phyloP scores from a whole-genome alignment of 2,888 invertebrate species.

The Drosophila neoperkinsi region DNA sequence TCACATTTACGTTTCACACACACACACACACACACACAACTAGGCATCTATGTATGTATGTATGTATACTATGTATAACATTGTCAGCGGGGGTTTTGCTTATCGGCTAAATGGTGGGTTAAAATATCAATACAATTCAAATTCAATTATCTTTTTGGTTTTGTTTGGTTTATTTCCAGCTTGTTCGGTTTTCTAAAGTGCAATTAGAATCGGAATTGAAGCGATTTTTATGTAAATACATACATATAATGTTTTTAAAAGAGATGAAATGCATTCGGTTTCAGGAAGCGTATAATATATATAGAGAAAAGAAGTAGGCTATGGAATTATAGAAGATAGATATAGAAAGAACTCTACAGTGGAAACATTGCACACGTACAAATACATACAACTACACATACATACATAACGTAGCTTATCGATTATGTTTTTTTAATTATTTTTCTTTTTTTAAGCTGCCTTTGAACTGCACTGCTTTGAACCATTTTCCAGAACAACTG shows the following conservation, averaged over 20 bases:
- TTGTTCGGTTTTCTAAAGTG: slow-evolving; percentile 1
- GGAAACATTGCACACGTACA: neutral
- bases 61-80: slow-evolving; percentile 11
- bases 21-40: neutral
- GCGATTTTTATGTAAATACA: neutral
- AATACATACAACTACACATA: slow-evolving; percentile 1
- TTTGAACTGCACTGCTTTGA: neutral
- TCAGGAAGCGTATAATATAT: neutral
- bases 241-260: neutral
- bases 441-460: neutral
- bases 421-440: neutral
- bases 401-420: neutral
- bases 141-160: slow-evolving; percentile 2
- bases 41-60: neutral
- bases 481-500: neutral
- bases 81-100: slow-evolving; percentile 44
- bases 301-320: neutral
- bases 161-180: neutral
- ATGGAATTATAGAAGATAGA: neutral
- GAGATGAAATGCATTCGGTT: neutral
- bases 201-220: slow-evolving; percentile 25
- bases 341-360: neutral
- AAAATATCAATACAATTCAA: slow-evolving; percentile 57
- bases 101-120: slow-evolving; percentile 72
- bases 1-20: slow-evolving; percentile 6